Percentiles rank a stretch among this genome's conserved stretches.
Conservation (phyloP, 2,888 invertebrate genomes). For the Scaptomyza tumidula region DNA sequence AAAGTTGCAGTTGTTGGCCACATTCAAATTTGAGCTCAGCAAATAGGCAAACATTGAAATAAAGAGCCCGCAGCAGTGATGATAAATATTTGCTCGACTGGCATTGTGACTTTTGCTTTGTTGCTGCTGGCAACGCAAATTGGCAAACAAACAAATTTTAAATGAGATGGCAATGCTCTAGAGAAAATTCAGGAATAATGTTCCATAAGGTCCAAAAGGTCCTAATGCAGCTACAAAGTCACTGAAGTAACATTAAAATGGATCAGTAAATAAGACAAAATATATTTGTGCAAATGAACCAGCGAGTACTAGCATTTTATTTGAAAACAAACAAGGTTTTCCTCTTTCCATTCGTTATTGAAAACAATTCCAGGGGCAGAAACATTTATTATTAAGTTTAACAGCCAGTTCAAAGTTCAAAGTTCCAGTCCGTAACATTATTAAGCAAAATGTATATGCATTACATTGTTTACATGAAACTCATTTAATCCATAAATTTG, state of each 20-base stretch:
- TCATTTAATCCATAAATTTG: background rate
- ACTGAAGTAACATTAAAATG: background rate
- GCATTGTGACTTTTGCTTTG: conserved; percentile 26
- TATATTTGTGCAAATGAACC: background rate
- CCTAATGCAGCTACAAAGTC: too few relatives aligned
- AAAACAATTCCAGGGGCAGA: too few relatives aligned
- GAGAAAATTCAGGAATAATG: background rate
- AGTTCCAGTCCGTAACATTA: too few relatives aligned
- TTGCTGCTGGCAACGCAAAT: conserved; percentile 39
- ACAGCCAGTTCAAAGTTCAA: too few relatives aligned
- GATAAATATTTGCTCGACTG: conserved; percentile 30
- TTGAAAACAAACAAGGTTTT: too few relatives aligned
- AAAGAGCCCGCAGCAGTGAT: conserved; percentile 47
- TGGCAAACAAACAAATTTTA: conserved; percentile 31
- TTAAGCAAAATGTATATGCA: background rate
- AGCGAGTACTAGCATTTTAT: too few relatives aligned
- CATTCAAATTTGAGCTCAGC: conserved; percentile 11
- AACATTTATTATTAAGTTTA: background rate
- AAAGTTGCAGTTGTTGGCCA: conserved; percentile 5
- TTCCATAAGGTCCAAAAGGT: background rate
- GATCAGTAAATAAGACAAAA: conserved; percentile 27
- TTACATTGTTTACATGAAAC: conserved; percentile 14
- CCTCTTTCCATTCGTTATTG: too few relatives aligned
- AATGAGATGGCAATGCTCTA: background rate
- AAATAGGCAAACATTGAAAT: conserved; percentile 26